phyloP scores from a whole-genome alignment of 1,140 invertebrate genomes.

The Brachionus paranguensis region DNA sequence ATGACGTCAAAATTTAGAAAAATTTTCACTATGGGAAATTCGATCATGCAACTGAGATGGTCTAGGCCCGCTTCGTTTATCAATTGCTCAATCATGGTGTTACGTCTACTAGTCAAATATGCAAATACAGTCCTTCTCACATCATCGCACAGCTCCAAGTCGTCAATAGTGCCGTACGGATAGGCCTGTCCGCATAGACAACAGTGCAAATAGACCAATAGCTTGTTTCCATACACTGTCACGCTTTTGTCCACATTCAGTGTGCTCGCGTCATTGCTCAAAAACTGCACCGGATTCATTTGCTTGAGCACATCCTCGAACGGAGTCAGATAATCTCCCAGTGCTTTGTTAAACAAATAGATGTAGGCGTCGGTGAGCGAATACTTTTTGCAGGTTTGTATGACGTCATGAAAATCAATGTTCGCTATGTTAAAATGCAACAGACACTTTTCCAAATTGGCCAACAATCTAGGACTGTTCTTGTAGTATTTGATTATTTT shows the following conservation, averaged over 20 bases:
- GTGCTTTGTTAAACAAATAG: conserved; percentile 76
- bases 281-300: conserved; percentile 44
- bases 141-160: conserved; percentile 64
- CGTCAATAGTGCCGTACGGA: conserved; percentile 74
- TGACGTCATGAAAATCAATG: conserved; percentile 77
- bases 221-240: conserved; percentile 70
- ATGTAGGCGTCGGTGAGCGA: conserved; percentile 78
- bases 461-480: conserved; percentile 53
- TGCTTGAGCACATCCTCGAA: conserved; percentile 64
- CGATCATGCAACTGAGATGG: not conserved
- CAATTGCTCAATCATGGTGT: conserved; percentile 43
- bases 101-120: not conserved
- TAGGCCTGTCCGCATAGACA: conserved; percentile 84
- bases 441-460: conserved; percentile 71
- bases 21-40: conserved; percentile 63
- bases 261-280: conserved; percentile 44
- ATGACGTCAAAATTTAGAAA: conserved; percentile 76
- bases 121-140: not conserved
- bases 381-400: conserved; percentile 71
- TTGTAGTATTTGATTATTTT: conserved; percentile 60
- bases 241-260: not conserved
- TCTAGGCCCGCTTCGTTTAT: conserved; percentile 42
- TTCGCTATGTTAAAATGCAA: conserved; percentile 74
- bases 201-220: conserved; percentile 79
- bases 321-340: conserved; percentile 75